These are phyloP conservation scores for Spinibarbus caldwelli DNA, from an alignment of 2,797 vertebrate genomes.

Conservation along the genomic window DNA sequence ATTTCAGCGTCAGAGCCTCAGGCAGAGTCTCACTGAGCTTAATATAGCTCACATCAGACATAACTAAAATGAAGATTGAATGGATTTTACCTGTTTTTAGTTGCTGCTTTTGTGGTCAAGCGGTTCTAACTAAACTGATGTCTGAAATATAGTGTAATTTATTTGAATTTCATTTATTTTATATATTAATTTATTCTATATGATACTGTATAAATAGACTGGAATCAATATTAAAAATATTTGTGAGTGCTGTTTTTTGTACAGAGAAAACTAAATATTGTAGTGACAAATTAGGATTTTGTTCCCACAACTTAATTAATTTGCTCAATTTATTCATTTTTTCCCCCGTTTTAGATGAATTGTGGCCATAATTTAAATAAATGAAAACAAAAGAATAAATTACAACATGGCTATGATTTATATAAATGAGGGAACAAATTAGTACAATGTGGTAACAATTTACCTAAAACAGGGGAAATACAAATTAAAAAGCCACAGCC, in stretches of 20 bases:
- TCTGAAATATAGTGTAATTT: not conserved
- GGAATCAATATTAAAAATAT: not conserved
- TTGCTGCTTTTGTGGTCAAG: not conserved
- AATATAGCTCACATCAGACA: slow-evolving; percentile 6
- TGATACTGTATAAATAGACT: not conserved
- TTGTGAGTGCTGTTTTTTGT: not conserved
- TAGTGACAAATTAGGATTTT: not conserved
- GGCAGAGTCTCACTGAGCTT: slow-evolving; percentile 19
- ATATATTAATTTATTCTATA: not conserved
- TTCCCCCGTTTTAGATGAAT: not conserved
- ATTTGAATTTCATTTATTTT: not conserved
- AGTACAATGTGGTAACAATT: not conserved
- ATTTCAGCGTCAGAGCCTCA: not conserved
- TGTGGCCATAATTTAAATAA: not conserved
- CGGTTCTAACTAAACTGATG: not conserved
- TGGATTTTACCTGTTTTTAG: slow-evolving; percentile 13
- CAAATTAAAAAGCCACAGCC: not conserved
- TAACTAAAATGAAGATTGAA: not conserved
- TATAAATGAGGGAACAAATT: not conserved
- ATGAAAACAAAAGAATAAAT: not conserved
- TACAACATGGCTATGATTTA: not conserved
- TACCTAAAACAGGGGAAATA: not conserved
- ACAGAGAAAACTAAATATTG: not conserved
- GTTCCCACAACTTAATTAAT: not conserved
- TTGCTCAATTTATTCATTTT: not conserved